Conservation (phyloP, 2,113 vertebrate genomes). For the Oncorhynchus clarkii region DNA sequence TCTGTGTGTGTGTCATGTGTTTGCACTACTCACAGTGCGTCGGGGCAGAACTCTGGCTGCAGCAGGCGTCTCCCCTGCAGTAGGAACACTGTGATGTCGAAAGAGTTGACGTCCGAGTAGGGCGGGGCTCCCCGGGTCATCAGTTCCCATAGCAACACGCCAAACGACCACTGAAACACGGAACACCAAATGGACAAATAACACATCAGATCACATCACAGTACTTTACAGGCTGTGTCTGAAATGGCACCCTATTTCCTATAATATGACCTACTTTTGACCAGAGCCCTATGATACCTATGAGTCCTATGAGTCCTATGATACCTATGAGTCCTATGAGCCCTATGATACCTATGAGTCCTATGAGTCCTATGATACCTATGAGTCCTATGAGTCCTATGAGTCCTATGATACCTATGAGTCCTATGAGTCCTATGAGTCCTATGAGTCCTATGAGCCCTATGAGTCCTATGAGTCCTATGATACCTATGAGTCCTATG, state of each 20-base stretch:
- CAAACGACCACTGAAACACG: conserved; percentile 80
- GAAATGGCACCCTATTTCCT: too few relatives aligned
- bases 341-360: fast-evolving
- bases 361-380: too few relatives aligned
- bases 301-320: too few relatives aligned
- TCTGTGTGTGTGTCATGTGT: conserved; percentile 4
- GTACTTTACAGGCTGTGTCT: background rate
- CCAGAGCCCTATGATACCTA: too few relatives aligned
- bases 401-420: too few relatives aligned
- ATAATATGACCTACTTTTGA: too few relatives aligned
- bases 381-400: too few relatives aligned
- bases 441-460: too few relatives aligned
- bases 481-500: too few relatives aligned
- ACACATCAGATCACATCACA: background rate
- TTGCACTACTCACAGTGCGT: conserved; percentile 84
- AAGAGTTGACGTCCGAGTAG: conserved; percentile 96
- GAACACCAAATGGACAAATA: conserved; percentile 15
- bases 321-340: too few relatives aligned
- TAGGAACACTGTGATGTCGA: conserved; percentile 95
- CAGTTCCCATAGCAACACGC: conserved; percentile 95
- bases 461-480: too few relatives aligned
- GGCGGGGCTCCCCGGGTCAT: conserved; percentile 97
- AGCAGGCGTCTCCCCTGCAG: conserved; percentile 92
- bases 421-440: too few relatives aligned
- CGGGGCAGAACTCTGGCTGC: conserved; percentile 96